These are phyloP conservation scores for Elachura formosa DNA, from an alignment of 2,113 vertebrate genomes.

Conservation along the genomic window DNA sequence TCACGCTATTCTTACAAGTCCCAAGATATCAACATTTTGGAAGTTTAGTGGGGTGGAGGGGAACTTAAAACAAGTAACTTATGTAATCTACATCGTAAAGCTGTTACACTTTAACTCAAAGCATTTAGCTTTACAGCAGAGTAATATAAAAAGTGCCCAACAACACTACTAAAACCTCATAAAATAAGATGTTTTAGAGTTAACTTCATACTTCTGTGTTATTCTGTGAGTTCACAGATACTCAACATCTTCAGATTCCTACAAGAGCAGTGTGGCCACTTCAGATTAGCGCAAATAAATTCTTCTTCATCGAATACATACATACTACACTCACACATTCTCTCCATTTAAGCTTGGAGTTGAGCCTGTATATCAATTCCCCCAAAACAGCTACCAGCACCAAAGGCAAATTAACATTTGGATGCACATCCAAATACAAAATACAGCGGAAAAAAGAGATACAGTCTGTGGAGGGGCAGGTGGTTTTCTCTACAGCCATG, in stretches of 20 bases:
- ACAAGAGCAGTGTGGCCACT: background rate
- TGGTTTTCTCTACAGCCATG: background rate
- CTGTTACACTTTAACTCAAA: slow-evolving; percentile 6
- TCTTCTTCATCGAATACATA: background rate
- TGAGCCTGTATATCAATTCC: background rate
- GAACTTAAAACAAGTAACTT: background rate
- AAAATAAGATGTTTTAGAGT: background rate
- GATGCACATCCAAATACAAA: background rate
- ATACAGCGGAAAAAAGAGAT: background rate
- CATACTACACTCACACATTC: background rate
- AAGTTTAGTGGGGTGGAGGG: background rate
- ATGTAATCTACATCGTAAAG: background rate
- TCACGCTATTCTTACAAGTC: background rate
- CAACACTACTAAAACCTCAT: background rate
- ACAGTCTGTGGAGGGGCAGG: rapidly evolving
- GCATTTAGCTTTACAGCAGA: background rate
- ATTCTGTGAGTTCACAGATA: background rate
- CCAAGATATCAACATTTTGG: background rate
- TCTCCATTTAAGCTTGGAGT: background rate
- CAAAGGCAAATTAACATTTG: background rate
- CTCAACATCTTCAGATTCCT: background rate
- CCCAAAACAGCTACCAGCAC: background rate
- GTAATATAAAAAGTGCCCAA: background rate
- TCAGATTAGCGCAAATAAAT: background rate
- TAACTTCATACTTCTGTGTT: background rate